Percentiles rank a stretch among this genome's conserved stretches.
Conservation (phyloP, 2,888 invertebrate species). For the Tetanocera ferruginea region DNA sequence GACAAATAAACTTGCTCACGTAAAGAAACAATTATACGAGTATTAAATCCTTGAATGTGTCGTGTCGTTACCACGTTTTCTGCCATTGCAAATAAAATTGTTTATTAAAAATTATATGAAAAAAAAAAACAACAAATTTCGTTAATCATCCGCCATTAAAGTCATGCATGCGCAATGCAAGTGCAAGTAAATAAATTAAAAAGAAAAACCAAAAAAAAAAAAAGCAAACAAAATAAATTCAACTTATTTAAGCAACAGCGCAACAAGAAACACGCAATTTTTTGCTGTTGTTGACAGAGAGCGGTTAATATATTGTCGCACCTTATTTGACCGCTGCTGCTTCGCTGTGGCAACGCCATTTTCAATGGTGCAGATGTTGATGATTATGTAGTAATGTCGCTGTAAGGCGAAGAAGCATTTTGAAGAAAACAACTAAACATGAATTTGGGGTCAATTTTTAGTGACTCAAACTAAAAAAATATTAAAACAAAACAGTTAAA, state of each 20-base stretch:
- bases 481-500: neutral
- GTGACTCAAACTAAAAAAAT: neutral
- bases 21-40: neutral
- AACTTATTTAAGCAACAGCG: neutral
- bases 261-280: neutral
- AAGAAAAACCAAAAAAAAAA: too few relatives aligned
- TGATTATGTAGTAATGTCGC: neutral
- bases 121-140: neutral
- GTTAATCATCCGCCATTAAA: neutral
- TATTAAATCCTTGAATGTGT: neutral
- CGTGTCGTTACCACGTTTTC: neutral
- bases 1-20: neutral
- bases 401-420: neutral
- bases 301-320: neutral
- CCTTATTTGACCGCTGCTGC: conserved; percentile 1
- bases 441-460: neutral
- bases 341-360: neutral
- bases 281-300: neutral
- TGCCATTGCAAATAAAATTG: neutral
- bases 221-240: too few relatives aligned
- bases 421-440: neutral
- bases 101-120: neutral
- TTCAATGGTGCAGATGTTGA: neutral
- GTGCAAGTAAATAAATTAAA: neutral
- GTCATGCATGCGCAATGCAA: neutral